Base-by-base conservation (phyloP, 2,113 vertebrate genomes). In the Trochalopteron elliotii region DNA sequence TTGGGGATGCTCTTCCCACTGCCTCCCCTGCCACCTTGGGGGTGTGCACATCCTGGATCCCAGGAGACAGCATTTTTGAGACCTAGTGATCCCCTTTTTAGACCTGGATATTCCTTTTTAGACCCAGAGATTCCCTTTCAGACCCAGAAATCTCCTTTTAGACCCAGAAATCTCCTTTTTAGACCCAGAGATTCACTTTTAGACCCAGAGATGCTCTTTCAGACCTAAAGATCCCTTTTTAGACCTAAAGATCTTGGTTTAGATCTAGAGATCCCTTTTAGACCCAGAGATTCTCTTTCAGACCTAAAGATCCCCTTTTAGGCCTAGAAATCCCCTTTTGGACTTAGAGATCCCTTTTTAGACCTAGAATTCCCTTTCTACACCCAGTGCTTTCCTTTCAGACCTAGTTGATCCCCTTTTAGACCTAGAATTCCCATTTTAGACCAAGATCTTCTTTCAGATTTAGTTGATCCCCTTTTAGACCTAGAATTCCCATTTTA, bases 1-100 rank as follows among this genome's bases (percentile, higher is more conserved):
- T 74, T 57, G 59, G 31, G 33, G 31, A 28, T 37, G 20, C 7
- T 70, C 31, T 70, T n/a, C 33, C 56, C 7, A 5, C 19, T 28
- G 7, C 11, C 67, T n/a, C 39, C 37, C 31, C 25, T 17, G 6
- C 5, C 61, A n/a, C 85, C 28, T 49, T 35, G 11, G 40, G 20
- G 0, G 0, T 12, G 31, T 24, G 27, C 11, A 47, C 33, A 3
- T 7, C 53, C 77, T 18, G 12, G 20, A 20, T 4, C 39, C 35
- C 63, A 14, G 7, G 3, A 47, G 11, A 24, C 7, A 63, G 15
- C n/a, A 5, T n/a, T 59, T 45, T 39, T 4, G 5, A 35, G 23
- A 13, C 40, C 7, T 4, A 33, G 7, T 10, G 4, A 81, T 23
- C n/a, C 13, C 18, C 45, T 52, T 63, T 33, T 10, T 11, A 20